Evolutionary conservation across 2,113 vertebrate genomes (phyloP), one percentile per base, ranked within the genome.

Genomic region (Rhabdomys dilectus): DNA sequence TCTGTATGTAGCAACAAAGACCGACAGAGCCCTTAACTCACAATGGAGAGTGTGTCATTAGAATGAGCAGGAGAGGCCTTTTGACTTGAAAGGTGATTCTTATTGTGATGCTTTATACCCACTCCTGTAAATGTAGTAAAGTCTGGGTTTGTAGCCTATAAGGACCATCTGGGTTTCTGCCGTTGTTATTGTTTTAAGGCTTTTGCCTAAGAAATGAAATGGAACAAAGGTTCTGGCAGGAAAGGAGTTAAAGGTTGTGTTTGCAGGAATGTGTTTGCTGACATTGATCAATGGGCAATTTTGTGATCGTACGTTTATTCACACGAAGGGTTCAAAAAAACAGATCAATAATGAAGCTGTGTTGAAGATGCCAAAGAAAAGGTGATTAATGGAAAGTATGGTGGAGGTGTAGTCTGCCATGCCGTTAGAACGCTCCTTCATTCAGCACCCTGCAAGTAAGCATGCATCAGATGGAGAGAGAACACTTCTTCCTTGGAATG

Each of bases 231-330:
- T 72, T 96, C 36, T 87, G 91, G 91, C 77, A 97, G 93, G 72
- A 91, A 97, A 97, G 53, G 94, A 97, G 97, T 97, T 97, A 97
- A 98, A 97, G 91, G 91, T 97, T 96, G 91, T 94, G 56, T 97
- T 97, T 98, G 92, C 96, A 96, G 64, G 64, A 97, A 93, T 97
- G 92, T 56, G 77, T 93, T 93, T 91, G 81, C 95, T 98, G 96
- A 97, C 97, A 97, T 91, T 97, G 98, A 98, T 98, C 96, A 96
- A 97, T 97, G 97, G 78, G 91, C 94, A 88, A 96, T 97, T 97
- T 97, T 96, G 95, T 91, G 94, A 97, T 88, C 85, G 64, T 93
- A 93, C 62, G 82, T 91, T 98, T 96, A 98, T 93, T 97, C 96
- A 97, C 94, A 97, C 3, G 56, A 87, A 97, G 77, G 82, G 2